Evolutionary conservation across 2,797 vertebrate species (phyloP), one percentile per base, ranked within the genome.

Genomic region (Argyrosomus regius): DNA sequence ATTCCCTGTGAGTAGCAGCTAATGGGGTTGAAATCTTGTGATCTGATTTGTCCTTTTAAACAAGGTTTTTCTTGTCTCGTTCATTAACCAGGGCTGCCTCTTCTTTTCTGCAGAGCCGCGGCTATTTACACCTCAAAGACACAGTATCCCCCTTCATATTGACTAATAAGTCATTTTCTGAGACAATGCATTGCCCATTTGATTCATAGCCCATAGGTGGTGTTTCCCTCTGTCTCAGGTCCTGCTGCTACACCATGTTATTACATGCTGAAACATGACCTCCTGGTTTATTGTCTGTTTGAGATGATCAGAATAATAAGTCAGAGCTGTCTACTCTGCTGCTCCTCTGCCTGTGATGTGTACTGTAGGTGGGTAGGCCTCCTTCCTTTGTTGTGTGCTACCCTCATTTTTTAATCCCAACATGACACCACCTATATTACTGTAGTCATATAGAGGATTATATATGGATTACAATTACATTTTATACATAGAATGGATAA

Each of bases 21-120:
- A 96, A 96, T 95, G 92, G 93, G 91, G 95, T 95, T 94, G 92
- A 96, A 95, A 96, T 96, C 95, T 92, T 93, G 88, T 92, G 93
- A 96, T 96, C 95, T 95, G 93, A 94, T 94, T 95, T 94, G 94
- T 96, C 94, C 94, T 95, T 95, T 96, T 94, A 94, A 95, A 94
- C 93, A 90, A 94, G 93, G 90, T 93, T 95, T 95, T 94, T 94
- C 94, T 92, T 93, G 94, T 94, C 93, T 93, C 79, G 68, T 94
- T 96, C 92, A 94, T 95, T 96, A 95, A 92, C 90, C 84, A 69
- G 88, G 83, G 82, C 83, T 83, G 81, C 83, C 87, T 86, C 78
- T 83, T 81, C 80, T 86, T 88, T 85, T 87, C 83, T 83, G 81
- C 87, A 80, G 66, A 89, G 83, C 85, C 75, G 31, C 45, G 71